Base-by-base conservation (phyloP, 2,113 vertebrate genomes). In the Atrichornis clamosus region DNA sequence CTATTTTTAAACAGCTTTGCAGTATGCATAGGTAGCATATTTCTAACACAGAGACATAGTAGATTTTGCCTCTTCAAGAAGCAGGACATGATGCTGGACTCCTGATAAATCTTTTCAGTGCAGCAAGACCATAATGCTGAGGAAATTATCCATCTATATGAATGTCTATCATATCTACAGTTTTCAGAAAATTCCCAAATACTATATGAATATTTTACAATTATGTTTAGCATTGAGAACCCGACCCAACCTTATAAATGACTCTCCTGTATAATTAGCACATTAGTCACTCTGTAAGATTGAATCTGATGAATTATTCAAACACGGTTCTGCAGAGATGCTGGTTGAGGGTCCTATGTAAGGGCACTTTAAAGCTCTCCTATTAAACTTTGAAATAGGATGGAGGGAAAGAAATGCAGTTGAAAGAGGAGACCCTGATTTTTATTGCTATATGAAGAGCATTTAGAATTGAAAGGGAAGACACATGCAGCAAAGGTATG, bases 251-350 rank as follows among this genome's bases (percentile, higher is more conserved):
- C 97, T 98, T 97, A 95, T 96, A 98, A 98, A 97, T 96, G 62
- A 97, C 89, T 98, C 86, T 89, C 98, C 97, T 97, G 91, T 94
- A 97, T 98, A 98, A 98, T 98, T 98, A 98, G 94, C 97, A 97
- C 97, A 97, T 98, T 97, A 98, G 97, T 98, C 96, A 97, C 97
- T 97, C 87, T 85, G 95, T 97, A 96, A 98, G 96, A 98, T 93
- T 95, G 97, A 97, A 81, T 90, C 96, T 96, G 86, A 97, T 98
- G 94, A 98, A 98, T 98, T 97, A 98, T 98, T 98, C 96, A 98
- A 91, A 90, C 56, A 77, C 30, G 93, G 89, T 90, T 98, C 89
- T 97, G 56, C 75, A 91, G 93, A 97, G 68, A 75, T 97, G 90
- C 46, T 93, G 17, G 55, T 92, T 94, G 79, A 95, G 67, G 63